Evolutionary conservation across 2,888 invertebrate genomes (phyloP).

Genomic region (Elmis aenea): DNA sequence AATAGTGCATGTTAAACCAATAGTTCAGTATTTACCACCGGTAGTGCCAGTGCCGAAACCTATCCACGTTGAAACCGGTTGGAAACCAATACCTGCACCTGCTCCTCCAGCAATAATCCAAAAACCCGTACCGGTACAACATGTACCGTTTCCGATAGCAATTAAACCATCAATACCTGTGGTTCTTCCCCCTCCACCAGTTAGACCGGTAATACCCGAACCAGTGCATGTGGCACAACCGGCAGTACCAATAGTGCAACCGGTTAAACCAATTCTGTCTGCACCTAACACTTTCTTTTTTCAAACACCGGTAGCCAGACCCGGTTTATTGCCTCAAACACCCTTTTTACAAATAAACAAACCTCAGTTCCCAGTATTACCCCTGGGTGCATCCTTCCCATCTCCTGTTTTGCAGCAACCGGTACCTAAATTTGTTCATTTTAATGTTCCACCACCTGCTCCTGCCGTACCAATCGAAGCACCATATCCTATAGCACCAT

Average conservation of each 20-base stretch:
- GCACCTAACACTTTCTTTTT: constrained; percentile 11
- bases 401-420: constrained; percentile 27
- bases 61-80: constrained; percentile 8
- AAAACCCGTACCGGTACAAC: constrained; percentile 5
- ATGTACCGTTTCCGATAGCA: constrained; percentile 9
- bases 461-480: constrained; percentile 2
- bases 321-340: constrained; percentile 9
- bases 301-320: constrained; percentile 14
- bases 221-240: constrained; percentile 4
- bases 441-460: constrained; percentile 8
- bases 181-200: constrained; percentile 6
- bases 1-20: constrained; percentile 2
- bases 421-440: constrained; percentile 17
- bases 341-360: constrained; percentile 33
- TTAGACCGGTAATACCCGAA: not conserved
- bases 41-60: constrained; percentile 2
- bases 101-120: constrained; percentile 9
- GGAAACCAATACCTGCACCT: constrained; percentile 15
- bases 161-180: constrained; percentile 6
- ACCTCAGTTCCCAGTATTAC: constrained; percentile 35
- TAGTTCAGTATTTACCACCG: constrained; percentile 11
- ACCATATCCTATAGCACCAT: constrained; percentile 4
- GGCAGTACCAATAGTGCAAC: constrained; percentile 9
- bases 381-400: constrained; percentile 32
- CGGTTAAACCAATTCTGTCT: constrained; percentile 6